These are phyloP conservation scores for Microplitis deprimator DNA, from an alignment of 2,888 invertebrate genomes.

Conservation along the genomic window DNA sequence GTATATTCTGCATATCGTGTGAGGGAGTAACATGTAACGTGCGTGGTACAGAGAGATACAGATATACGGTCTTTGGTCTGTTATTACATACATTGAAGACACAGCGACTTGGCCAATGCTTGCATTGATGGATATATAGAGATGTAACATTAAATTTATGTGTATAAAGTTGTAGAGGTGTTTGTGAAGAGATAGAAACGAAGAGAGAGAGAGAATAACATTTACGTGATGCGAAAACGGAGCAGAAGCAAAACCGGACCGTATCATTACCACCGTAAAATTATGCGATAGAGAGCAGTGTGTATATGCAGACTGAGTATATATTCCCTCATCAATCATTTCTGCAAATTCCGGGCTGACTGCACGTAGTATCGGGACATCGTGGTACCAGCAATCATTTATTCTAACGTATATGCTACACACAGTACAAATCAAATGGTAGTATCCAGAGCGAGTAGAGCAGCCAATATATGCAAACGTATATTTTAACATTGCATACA, in stretches of 20 bases:
- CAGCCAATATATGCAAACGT: background rate
- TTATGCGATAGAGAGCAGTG: slow-evolving; percentile 47
- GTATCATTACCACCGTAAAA: slow-evolving; percentile 59
- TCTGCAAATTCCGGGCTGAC: slow-evolving; percentile 33
- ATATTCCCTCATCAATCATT: slow-evolving; percentile 56
- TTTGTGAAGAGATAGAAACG: slow-evolving; percentile 27
- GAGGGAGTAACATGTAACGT: background rate
- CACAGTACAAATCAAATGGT: background rate
- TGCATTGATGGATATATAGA: background rate
- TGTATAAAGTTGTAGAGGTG: background rate
- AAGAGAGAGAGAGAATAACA: background rate
- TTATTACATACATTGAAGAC: slow-evolving; percentile 20
- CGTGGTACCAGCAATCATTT: slow-evolving; percentile 15
- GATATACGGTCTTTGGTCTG: background rate
- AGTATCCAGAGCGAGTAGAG: slow-evolving; percentile 4
- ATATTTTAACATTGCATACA: background rate
- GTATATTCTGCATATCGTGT: background rate
- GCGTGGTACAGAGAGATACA: slow-evolving; percentile 14
- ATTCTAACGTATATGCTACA: background rate
- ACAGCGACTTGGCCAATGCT: slow-evolving; percentile 17
- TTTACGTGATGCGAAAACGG: slow-evolving; percentile 38
- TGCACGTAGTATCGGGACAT: slow-evolving; percentile 9
- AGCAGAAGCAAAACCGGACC: slow-evolving; percentile 50
- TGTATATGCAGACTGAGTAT: slow-evolving; percentile 40
- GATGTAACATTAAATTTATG: background rate